These are phyloP conservation scores for Turritopsis rubra DNA, from an alignment of 30 jellyfish, hydroid and myxozoan genomes.

Conservation along the genomic window DNA sequence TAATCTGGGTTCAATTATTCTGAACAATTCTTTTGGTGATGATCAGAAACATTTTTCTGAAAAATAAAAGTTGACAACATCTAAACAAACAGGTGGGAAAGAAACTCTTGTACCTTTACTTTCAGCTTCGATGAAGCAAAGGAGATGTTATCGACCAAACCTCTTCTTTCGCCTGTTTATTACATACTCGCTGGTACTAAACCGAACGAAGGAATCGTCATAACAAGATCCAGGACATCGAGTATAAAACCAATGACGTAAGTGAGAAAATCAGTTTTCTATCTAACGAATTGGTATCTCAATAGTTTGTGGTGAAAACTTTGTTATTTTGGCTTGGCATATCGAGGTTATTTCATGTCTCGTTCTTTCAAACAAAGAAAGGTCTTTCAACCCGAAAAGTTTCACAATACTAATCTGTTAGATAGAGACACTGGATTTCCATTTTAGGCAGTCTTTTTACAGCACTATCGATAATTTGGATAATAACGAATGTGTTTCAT, in stretches of 20 bases:
- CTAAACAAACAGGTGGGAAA: too few species aligned
- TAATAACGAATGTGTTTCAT: too few species aligned
- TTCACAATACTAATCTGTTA: too few species aligned
- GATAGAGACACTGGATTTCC: neutral
- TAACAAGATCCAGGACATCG: slow-evolving; percentile 4
- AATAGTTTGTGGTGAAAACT: too few species aligned
- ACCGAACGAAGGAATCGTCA: slow-evolving; percentile 1
- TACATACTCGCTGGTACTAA: slow-evolving; percentile 18
- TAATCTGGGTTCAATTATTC: too few species aligned
- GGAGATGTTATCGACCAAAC: neutral
- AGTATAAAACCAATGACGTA: slow-evolving; percentile 4
- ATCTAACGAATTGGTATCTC: neutral
- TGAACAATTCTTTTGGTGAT: neutral
- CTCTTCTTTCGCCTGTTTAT: slow-evolving; percentile 9
- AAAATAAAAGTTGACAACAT: neutral
- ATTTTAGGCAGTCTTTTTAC: neutral
- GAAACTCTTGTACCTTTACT: neutral
- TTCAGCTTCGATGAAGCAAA: slow-evolving; percentile 13
- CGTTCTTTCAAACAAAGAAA: too few species aligned
- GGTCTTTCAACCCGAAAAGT: too few species aligned
- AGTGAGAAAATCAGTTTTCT: neutral
- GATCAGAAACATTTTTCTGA: neutral
- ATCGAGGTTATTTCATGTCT: too few species aligned
- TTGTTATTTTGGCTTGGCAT: too few species aligned
- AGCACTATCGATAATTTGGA: too few species aligned